A percentile compares a stretch with the other conserved stretches of the same genome.
These are phyloP conservation scores for Spialia ferax DNA, from an alignment of 2,888 invertebrate genomes.

Conservation along the genomic window DNA sequence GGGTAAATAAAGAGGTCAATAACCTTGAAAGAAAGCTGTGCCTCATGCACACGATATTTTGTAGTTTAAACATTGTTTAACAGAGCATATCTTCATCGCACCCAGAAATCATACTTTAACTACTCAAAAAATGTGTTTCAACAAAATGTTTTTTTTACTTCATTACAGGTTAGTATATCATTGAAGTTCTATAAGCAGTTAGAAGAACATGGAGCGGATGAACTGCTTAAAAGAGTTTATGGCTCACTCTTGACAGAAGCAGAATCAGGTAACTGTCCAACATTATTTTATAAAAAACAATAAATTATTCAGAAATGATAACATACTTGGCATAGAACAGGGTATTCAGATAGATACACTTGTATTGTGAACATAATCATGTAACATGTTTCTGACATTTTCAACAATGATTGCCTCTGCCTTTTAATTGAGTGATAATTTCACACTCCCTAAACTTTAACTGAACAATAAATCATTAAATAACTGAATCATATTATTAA, in stretches of 20 bases:
- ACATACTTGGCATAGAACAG: no score
- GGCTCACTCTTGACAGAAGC: slow-evolving; percentile 93
- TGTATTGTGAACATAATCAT: background rate
- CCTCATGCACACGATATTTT: no score
- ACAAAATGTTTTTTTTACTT: background rate
- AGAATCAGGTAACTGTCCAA: slow-evolving; percentile 81
- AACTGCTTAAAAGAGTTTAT: slow-evolving; percentile 97
- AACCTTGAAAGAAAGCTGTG: no score
- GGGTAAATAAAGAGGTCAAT: no score
- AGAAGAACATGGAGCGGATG: slow-evolving; percentile 99
- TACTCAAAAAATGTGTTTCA: background rate
- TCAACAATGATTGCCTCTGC: background rate
- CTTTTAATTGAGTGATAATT: slow-evolving; percentile 20
- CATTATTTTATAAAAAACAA: no score
- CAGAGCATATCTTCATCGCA: background rate
- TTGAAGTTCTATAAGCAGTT: slow-evolving; percentile 99
- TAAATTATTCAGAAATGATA: no score
- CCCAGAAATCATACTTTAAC: background rate
- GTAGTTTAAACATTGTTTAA: background rate
- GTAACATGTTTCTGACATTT: background rate
- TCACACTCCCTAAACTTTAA: slow-evolving; percentile 24
- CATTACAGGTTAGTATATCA: slow-evolving; percentile 96
- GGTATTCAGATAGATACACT: background rate
- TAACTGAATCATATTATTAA: background rate
- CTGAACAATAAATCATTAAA: background rate